These are phyloP conservation scores for Sphinx pinastri DNA, from an alignment of 2,888 invertebrate genomes.

Conservation along the genomic window DNA sequence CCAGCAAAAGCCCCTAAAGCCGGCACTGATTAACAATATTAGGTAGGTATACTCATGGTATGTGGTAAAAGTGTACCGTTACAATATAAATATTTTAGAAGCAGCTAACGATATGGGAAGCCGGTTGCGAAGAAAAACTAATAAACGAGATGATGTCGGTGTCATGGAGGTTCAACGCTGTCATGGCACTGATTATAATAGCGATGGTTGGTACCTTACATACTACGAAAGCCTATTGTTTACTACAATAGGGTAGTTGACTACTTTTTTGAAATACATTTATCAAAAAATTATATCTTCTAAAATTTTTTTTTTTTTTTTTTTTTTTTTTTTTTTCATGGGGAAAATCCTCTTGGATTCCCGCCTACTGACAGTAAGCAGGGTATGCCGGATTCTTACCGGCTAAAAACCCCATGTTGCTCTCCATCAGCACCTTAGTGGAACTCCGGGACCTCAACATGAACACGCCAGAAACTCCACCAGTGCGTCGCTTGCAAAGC, in stretches of 20 bases:
- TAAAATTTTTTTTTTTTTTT: too few relatives aligned
- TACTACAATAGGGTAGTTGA: too few relatives aligned
- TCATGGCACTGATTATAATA: constrained; percentile 71
- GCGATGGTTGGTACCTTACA: constrained; percentile 60
- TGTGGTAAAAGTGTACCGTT: not conserved
- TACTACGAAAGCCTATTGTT: too few relatives aligned
- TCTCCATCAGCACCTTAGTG: constrained; percentile 3
- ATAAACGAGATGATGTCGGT: constrained; percentile 77
- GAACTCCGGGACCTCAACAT: not conserved
- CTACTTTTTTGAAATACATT: too few relatives aligned
- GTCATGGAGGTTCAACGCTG: constrained; percentile 75
- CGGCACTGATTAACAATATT: not conserved
- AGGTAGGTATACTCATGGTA: not conserved
- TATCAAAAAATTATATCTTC: too few relatives aligned
- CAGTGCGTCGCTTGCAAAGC: not conserved
- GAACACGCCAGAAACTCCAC: constrained; percentile 4
- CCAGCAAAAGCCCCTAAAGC: too few relatives aligned
- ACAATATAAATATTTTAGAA: constrained; percentile 45
- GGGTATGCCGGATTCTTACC: not conserved
- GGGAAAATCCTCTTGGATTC: constrained; percentile 13
- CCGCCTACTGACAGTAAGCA: not conserved
- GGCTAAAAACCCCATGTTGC: constrained; percentile 3
- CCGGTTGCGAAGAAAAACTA: constrained; percentile 77
- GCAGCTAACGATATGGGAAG: constrained; percentile 70
- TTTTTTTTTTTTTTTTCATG: not conserved